Evolutionary conservation across 2,797 vertebrate species (phyloP), one percentile per base, ranked within the genome.

Genomic region (Darevskia nairensis): DNA sequence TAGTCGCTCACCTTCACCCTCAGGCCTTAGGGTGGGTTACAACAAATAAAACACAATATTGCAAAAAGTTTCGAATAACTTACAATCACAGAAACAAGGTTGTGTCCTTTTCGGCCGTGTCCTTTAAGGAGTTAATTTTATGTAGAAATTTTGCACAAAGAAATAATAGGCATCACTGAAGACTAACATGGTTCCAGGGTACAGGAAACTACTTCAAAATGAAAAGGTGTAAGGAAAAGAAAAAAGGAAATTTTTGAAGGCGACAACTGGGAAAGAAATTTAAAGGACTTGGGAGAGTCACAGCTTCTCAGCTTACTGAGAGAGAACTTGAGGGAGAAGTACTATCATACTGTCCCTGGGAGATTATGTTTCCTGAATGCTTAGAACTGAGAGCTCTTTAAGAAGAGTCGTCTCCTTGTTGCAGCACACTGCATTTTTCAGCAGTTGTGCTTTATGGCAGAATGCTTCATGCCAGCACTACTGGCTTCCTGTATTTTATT

Each of bases 301-400:
- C 35, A 35, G 79, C 80, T 87, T 44, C 35, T 86, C 50, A 87
- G 50, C 6, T 81, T 55, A 64, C 35, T 64, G 35, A 39, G 32
- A 86, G 68, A 55, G 29, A 32, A n/a, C 74, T 66, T 85, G 74
- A 78, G 68, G n/a, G 68, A n/a, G 44, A 84, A 41, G 71, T 15
- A 39, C 55, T 81, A 27, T 61, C 32, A 39, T 11, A 55, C 11
- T 8, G 68, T 23, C 32, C 69, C 64, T 75, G 15, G 50, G 8
- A 41, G 32, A 17, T 75, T 41, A 39, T 39, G 27, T 39, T 27
- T 39, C 50, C 39, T 55, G 32, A 86, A 50, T 46, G 11, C 44
- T 19, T 27, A 25, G 44, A 35, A 80, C 5, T 35, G 32, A 86
- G 39, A 55, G 44, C 66, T 29, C 32, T 59, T 39, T 41, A 39